Conservation (phyloP, 2,113 vertebrate species). For the Xenotilapia leptura region DNA sequence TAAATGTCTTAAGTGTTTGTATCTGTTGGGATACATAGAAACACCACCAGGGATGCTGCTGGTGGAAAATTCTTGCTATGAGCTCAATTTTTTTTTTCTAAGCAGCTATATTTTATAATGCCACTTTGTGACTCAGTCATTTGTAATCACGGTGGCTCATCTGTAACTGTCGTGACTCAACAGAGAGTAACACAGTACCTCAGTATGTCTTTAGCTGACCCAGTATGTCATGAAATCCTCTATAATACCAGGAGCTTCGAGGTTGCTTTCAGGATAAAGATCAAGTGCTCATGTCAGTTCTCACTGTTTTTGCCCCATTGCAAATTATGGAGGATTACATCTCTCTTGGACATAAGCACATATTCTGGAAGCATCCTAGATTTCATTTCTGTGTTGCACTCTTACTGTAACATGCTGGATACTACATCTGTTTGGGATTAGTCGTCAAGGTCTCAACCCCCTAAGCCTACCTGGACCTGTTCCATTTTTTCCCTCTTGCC, state of each 20-base stretch:
- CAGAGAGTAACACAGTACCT: not conserved
- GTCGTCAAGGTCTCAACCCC: conserved; percentile 15
- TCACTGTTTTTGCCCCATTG: conserved; percentile 7
- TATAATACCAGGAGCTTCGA: conserved; percentile 13
- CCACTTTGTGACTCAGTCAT: not conserved
- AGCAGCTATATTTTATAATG: not conserved
- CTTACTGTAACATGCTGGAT: conserved; percentile 12
- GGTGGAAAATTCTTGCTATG: not conserved
- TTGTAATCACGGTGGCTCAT: not conserved
- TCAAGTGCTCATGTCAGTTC: conserved; percentile 29
- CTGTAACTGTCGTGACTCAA: not conserved
- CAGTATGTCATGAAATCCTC: conserved; percentile 16
- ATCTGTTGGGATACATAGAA: not conserved
- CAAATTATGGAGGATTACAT: conserved; percentile 44
- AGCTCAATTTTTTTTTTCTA: not conserved
- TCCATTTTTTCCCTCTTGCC: conserved; percentile 4
- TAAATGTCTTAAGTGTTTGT: not conserved
- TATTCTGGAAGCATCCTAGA: conserved; percentile 30
- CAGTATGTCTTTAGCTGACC: not conserved
- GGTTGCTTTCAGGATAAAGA: conserved; percentile 33
- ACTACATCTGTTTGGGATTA: conserved; percentile 58
- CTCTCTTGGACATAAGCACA: conserved; percentile 37
- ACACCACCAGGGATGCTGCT: not conserved
- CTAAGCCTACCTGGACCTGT: conserved; percentile 1
- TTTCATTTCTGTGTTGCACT: conserved; percentile 10